These are phyloP conservation scores for Solen grandis DNA, from an alignment of 1,140 invertebrate genomes.

Conservation along the genomic window DNA sequence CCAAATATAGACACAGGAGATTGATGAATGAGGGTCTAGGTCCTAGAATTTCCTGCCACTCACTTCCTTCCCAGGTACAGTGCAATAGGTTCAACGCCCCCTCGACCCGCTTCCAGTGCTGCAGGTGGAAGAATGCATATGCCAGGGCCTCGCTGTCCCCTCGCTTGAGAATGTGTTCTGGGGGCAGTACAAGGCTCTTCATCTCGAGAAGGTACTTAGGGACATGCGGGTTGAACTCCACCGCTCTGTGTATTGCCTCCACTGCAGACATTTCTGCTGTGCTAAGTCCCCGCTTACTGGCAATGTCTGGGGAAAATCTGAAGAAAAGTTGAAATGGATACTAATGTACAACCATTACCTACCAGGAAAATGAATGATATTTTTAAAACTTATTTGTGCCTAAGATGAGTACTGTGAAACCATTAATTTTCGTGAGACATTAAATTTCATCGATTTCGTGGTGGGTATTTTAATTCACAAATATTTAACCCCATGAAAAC, in stretches of 20 bases:
- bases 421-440: no score
- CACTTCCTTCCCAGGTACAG: slow-evolving; percentile 97
- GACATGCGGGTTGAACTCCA: slow-evolving; percentile 99
- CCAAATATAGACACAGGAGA: no score
- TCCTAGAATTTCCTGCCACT: no score
- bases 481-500: no score
- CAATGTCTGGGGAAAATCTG: slow-evolving; percentile 91
- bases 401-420: no score
- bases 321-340: no score
- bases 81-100: slow-evolving; percentile 97
- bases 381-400: no score
- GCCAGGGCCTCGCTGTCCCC: slow-evolving; percentile 99
- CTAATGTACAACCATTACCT: no score
- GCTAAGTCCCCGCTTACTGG: slow-evolving; percentile 92
- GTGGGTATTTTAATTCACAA: no score
- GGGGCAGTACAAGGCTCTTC: slow-evolving; percentile 96
- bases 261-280: slow-evolving; percentile 96
- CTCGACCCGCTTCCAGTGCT: slow-evolving; percentile 98
- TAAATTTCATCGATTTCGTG: no score
- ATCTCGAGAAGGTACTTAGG: slow-evolving; percentile 98
- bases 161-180: slow-evolving; percentile 97
- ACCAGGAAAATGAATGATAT: no score
- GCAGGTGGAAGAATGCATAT: slow-evolving; percentile 97
- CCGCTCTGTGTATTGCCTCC: slow-evolving; percentile 97
- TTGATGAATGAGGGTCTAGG: no score